A percentile compares a stretch with the other conserved stretches of the same genome.
Evolutionary conservation across 2,797 vertebrate species (phyloP).

Genomic region (Dendrocincla fuliginosa): DNA sequence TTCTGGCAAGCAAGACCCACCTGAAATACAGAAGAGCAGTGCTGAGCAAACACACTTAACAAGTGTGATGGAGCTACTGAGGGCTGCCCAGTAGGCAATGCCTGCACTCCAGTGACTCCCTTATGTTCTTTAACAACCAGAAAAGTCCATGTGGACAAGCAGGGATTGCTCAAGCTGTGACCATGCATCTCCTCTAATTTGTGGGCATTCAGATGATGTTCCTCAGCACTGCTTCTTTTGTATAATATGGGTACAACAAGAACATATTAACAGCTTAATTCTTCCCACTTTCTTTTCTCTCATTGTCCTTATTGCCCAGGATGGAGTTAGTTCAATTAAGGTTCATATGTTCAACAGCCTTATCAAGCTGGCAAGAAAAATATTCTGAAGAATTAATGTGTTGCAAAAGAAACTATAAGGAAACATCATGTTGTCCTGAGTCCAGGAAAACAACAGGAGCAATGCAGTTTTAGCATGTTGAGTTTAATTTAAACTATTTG

Average conservation of each 20-base stretch:
- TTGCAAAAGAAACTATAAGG: not conserved
- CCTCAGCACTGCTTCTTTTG: not conserved
- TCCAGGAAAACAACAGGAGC: not conserved
- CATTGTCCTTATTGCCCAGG: not conserved
- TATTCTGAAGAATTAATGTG: not conserved
- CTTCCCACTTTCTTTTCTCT: not conserved
- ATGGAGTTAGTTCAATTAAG: not conserved
- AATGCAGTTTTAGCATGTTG: not conserved
- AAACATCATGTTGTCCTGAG: not conserved
- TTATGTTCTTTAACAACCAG: not conserved
- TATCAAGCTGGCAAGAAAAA: not conserved
- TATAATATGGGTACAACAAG: fast-evolving
- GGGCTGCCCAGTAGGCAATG: not conserved
- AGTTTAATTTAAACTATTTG: not conserved
- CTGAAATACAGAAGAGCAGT: not conserved
- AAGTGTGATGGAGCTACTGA: slow-evolving; percentile 3
- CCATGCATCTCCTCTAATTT: not conserved
- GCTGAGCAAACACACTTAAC: not conserved
- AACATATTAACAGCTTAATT: not conserved
- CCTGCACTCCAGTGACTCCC: not conserved
- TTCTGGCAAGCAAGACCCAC: slow-evolving; percentile 32
- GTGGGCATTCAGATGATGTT: not conserved
- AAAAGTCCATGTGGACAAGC: not conserved
- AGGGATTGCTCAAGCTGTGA: not conserved
- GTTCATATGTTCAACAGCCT: not conserved